Evolutionary conservation across 92 coral and sea anemone species (phyloP).

Genomic region (Actinernus sp.): DNA sequence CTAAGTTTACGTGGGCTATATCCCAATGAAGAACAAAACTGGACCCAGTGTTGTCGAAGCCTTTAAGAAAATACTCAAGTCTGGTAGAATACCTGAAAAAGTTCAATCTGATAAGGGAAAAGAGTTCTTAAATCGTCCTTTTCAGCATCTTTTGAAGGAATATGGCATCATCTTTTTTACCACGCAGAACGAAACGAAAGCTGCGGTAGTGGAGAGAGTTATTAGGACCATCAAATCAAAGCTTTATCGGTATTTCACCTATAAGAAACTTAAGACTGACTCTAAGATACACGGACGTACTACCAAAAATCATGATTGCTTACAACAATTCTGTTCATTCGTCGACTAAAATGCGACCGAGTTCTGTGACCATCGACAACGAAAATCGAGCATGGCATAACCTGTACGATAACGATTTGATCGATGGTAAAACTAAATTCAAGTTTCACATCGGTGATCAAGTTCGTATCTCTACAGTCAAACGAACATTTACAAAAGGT

Average conservation of each 20-base stretch:
- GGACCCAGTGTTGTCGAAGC: constrained; percentile 27
- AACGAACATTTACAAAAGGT: constrained; percentile 23
- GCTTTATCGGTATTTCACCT: constrained; percentile 5
- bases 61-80: constrained; percentile 30
- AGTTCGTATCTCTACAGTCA: constrained; percentile 1
- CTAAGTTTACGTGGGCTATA: constrained; percentile 20
- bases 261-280: constrained; percentile 1
- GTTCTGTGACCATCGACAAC: constrained; percentile 14
- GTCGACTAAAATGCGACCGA: constrained; percentile 24
- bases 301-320: constrained; percentile 15
- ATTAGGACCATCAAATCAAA: constrained; percentile 25
- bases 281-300: background rate
- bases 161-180: constrained; percentile 14
- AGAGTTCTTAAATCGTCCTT: constrained; percentile 18
- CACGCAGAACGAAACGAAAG: constrained; percentile 40
- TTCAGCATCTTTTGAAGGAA: constrained; percentile 20
- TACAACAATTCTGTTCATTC: constrained; percentile 36
- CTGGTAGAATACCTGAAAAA: constrained; percentile 41
- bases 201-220: constrained; percentile 34
- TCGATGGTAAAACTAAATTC: background rate
- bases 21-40: constrained; percentile 32
- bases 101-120: constrained; percentile 27
- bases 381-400: constrained; percentile 26
- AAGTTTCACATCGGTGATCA: background rate
- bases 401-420: constrained; percentile 14